Conservation (phyloP, 2,888 invertebrate genomes). For the Beris chalybata region DNA sequence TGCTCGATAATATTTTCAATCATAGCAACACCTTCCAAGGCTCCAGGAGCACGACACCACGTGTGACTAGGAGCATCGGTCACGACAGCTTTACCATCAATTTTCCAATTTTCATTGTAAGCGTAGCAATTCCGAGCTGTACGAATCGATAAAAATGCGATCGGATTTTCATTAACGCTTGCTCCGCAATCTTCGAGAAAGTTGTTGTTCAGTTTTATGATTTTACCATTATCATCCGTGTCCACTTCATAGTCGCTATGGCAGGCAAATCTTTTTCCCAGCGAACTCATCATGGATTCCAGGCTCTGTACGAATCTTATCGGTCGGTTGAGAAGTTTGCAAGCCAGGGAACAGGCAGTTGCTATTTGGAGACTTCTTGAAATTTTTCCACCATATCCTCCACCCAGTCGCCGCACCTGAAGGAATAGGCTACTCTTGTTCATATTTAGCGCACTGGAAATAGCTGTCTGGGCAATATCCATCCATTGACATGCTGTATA, state of each 20-base stretch:
- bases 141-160: slow-evolving; percentile 49
- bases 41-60: slow-evolving; percentile 66
- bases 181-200: slow-evolving; percentile 63
- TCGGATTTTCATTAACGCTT: slow-evolving; percentile 59
- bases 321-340: slow-evolving; percentile 59
- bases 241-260: slow-evolving; percentile 68
- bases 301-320: slow-evolving; percentile 72
- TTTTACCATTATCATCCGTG: slow-evolving; percentile 65
- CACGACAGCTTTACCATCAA: slow-evolving; percentile 65
- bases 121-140: slow-evolving; percentile 66
- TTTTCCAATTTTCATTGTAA: slow-evolving; percentile 65
- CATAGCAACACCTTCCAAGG: slow-evolving; percentile 65
- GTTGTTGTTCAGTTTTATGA: slow-evolving; percentile 65
- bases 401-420: slow-evolving; percentile 73
- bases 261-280: slow-evolving; percentile 68
- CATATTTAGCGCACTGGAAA: slow-evolving; percentile 62
- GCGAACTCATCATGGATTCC: slow-evolving; percentile 69
- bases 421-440: slow-evolving; percentile 70
- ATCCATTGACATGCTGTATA: slow-evolving; percentile 68
- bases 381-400: slow-evolving; percentile 80
- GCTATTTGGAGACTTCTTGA: slow-evolving; percentile 63
- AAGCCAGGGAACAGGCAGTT: slow-evolving; percentile 63
- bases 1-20: slow-evolving; percentile 70
- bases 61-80: slow-evolving; percentile 73
- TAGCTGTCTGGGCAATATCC: slow-evolving; percentile 62